Evolutionary conservation across 2,113 vertebrate genomes (phyloP).

Genomic region (Alouatta palliata): DNA sequence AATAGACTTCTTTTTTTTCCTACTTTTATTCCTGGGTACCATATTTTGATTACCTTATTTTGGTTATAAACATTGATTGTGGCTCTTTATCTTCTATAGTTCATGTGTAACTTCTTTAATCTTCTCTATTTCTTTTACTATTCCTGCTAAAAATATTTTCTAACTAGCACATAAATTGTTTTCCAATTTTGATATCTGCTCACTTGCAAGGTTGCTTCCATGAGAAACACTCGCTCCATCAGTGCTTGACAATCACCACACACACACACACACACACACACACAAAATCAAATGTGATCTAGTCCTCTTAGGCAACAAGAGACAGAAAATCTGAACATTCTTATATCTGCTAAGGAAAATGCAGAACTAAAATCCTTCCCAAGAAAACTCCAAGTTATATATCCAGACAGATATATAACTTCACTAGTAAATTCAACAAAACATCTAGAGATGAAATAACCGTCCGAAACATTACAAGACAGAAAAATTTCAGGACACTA

Average conservation of each 20-base stretch:
- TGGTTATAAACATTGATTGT: neutral
- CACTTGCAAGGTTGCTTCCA: neutral
- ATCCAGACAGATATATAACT: neutral
- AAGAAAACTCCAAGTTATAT: neutral
- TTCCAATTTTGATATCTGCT: neutral
- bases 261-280: neutral
- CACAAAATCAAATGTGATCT: neutral
- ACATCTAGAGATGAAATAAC: neutral
- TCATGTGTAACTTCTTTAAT: neutral
- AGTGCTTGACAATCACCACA: neutral
- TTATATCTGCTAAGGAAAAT: neutral
- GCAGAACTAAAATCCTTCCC: neutral
- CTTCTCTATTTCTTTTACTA: neutral
- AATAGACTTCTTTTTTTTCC: no score
- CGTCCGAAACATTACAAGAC: neutral
- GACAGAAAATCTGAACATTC: neutral
- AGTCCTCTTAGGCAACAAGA: neutral
- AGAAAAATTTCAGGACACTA: neutral
- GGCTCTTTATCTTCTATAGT: neutral
- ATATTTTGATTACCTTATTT: neutral
- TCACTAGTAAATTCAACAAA: neutral
- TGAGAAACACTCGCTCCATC: neutral
- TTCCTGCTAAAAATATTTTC: neutral
- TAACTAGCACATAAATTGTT: neutral
- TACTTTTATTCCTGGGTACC: neutral